Conservation (phyloP, 2,797 vertebrate species). For the Artibeus lituratus region DNA sequence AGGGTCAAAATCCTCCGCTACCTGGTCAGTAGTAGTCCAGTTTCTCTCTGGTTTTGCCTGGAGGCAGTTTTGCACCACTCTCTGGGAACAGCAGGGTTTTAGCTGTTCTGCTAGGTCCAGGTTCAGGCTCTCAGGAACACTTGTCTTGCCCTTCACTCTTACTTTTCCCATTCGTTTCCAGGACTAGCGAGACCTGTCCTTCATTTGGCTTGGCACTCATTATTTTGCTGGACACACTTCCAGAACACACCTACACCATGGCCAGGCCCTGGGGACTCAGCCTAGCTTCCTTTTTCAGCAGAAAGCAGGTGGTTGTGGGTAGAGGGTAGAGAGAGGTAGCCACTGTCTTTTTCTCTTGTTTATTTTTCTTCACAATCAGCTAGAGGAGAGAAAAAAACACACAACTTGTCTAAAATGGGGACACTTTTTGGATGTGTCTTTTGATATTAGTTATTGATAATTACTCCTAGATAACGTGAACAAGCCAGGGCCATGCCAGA, state of each 20-base stretch:
- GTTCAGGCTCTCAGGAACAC: background rate
- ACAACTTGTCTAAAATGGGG: background rate
- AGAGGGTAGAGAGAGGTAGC: background rate
- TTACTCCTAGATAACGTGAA: background rate
- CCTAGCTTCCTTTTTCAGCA: background rate
- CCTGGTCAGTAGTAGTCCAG: background rate
- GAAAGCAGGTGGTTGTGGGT: background rate
- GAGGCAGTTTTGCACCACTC: background rate
- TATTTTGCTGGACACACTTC: background rate
- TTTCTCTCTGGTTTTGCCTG: background rate
- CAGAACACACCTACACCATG: background rate
- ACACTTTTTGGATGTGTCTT: background rate
- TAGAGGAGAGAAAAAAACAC: background rate
- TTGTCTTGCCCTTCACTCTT: background rate
- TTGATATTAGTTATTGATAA: background rate
- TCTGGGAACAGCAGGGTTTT: background rate
- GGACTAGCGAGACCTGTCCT: background rate
- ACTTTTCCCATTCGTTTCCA: background rate
- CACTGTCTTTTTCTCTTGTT: background rate
- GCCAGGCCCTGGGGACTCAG: too few species aligned
- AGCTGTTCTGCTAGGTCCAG: background rate
- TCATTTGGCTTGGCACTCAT: background rate
- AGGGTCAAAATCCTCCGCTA: background rate
- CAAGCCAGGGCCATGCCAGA: background rate
- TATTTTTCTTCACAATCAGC: background rate